Conservation (phyloP, 2,113 vertebrate genomes). For the Nestor notabilis region DNA sequence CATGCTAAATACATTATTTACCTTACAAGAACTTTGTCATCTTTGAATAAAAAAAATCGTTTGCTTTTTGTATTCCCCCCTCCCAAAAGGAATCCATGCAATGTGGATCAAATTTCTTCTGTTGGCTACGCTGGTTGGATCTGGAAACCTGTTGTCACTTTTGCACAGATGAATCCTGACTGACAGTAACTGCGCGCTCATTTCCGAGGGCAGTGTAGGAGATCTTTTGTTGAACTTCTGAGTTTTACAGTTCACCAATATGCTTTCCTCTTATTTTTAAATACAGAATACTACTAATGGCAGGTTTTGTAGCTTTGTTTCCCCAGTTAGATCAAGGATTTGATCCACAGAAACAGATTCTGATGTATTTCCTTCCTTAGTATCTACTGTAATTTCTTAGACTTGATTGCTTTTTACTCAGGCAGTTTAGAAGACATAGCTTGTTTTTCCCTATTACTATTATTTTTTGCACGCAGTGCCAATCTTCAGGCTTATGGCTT, state of each 20-base stretch:
- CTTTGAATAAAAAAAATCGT: slow-evolving; percentile 91
- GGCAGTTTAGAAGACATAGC: slow-evolving; percentile 79
- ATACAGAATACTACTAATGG: slow-evolving; percentile 77
- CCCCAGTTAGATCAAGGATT: slow-evolving; percentile 64
- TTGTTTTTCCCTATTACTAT: slow-evolving; percentile 60
- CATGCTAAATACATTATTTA: slow-evolving; percentile 99
- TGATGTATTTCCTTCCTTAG: slow-evolving; percentile 60
- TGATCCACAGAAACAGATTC: slow-evolving; percentile 73
- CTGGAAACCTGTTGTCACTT: slow-evolving; percentile 84
- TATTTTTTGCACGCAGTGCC: slow-evolving; percentile 71
- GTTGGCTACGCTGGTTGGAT: slow-evolving; percentile 91
- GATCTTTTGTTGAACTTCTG: slow-evolving; percentile 36
- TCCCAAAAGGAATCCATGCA: slow-evolving; percentile 91
- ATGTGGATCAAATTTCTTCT: slow-evolving; percentile 89
- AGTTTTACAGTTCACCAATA: slow-evolving; percentile 53
- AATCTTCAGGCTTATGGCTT: slow-evolving; percentile 85
- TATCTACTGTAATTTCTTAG: slow-evolving; percentile 63
- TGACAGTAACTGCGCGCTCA: slow-evolving; percentile 85
- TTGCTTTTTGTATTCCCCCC: slow-evolving; percentile 77
- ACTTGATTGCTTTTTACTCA: slow-evolving; percentile 75
- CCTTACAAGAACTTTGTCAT: slow-evolving; percentile 94
- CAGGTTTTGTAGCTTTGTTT: slow-evolving; percentile 78
- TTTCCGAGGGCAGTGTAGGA: slow-evolving; percentile 79
- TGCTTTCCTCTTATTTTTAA: slow-evolving; percentile 46
- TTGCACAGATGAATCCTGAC: slow-evolving; percentile 86